Conservation (phyloP, 2,113 vertebrate species). For the Hemibagrus wyckioides region DNA sequence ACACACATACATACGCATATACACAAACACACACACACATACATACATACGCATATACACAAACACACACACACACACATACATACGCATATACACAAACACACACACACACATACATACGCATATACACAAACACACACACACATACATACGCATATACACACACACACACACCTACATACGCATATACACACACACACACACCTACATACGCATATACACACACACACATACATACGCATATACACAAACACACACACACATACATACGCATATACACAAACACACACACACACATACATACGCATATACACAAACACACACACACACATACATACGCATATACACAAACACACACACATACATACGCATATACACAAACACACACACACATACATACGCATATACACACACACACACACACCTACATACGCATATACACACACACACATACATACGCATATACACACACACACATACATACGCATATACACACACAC, state of each 20-base stretch:
- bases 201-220: too few relatives aligned
- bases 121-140: too few relatives aligned
- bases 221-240: background rate
- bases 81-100: background rate
- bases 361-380: background rate
- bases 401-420: too few relatives aligned
- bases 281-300: too few relatives aligned
- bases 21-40: too few relatives aligned
- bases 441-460: conserved; percentile 12
- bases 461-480: background rate
- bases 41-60: background rate
- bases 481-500: background rate
- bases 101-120: too few relatives aligned
- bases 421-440: background rate
- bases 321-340: conserved; percentile 15
- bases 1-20: too few relatives aligned
- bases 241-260: background rate
- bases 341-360: too few relatives aligned
- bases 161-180: too few relatives aligned
- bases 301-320: background rate
- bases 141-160: too few relatives aligned
- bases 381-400: too few relatives aligned
- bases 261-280: too few relatives aligned
- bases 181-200: background rate
- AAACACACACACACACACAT: background rate